Conservation (phyloP, 2,797 vertebrate species). For the Huso huso region DNA sequence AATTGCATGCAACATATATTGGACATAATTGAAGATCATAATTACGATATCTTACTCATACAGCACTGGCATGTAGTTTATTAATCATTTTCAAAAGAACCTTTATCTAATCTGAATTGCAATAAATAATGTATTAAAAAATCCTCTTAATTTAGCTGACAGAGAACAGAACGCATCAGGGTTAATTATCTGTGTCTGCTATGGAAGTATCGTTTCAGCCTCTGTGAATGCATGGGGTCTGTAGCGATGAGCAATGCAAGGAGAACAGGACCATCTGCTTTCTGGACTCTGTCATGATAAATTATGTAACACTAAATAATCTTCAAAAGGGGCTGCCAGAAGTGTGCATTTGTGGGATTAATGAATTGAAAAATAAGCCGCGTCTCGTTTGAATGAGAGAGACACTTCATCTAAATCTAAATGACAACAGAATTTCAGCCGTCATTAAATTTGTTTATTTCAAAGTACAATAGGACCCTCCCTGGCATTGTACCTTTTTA, state of each 20-base stretch:
- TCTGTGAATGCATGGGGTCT: conserved; percentile 4
- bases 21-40: not conserved
- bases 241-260: conserved; percentile 10
- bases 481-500: too few relatives aligned
- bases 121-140: not conserved
- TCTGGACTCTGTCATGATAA: too few relatives aligned
- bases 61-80: not conserved
- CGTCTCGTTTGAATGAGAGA: too few relatives aligned
- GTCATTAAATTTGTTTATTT: too few relatives aligned
- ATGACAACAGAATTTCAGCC: too few relatives aligned
- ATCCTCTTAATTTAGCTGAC: not conserved
- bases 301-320: too few relatives aligned
- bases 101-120: not conserved
- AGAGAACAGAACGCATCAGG: not conserved
- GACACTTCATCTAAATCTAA: too few relatives aligned
- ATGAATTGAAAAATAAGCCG: too few relatives aligned
- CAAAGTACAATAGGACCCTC: too few relatives aligned
- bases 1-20: not conserved
- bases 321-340: too few relatives aligned
- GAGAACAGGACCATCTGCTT: too few relatives aligned
- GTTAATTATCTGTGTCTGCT: not conserved
- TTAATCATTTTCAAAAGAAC: not conserved
- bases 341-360: too few relatives aligned
- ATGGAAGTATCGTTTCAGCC: not conserved
- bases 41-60: not conserved